These are phyloP conservation scores for Phylloscopus whistleri DNA, from an alignment of 2,113 vertebrate species.

Conservation along the genomic window DNA sequence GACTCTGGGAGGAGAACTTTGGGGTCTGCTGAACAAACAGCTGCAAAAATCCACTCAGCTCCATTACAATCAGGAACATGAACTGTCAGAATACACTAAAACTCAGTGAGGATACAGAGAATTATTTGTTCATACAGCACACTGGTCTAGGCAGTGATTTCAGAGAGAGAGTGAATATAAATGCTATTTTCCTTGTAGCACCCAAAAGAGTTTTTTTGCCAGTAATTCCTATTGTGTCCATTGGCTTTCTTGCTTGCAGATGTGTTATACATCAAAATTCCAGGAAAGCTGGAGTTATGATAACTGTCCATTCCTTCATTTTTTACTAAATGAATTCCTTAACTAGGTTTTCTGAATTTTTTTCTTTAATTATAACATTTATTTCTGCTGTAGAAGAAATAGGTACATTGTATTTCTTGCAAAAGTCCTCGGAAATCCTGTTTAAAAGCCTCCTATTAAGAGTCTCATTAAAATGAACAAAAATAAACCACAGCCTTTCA, in stretches of 20 bases:
- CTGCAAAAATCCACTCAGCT: not conserved
- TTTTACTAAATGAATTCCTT: not conserved
- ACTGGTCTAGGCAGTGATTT: not conserved
- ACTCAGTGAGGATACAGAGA: not conserved
- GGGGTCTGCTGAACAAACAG: conserved; percentile 8
- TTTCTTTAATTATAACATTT: not conserved
- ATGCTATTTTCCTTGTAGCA: not conserved
- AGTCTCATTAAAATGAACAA: not conserved
- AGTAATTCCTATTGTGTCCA: not conserved
- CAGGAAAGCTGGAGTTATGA: not conserved
- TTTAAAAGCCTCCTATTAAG: not conserved
- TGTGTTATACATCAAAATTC: not conserved
- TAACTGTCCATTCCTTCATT: not conserved
- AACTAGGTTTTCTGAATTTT: not conserved
- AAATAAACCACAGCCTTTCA: not conserved
- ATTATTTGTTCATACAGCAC: not conserved
- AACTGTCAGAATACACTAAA: conserved; percentile 13
- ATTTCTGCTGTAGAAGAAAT: not conserved
- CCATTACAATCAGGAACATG: not conserved
- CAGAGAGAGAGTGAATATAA: not conserved
- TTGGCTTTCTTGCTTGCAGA: not conserved
- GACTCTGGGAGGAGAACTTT: not conserved
- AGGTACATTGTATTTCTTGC: not conserved
- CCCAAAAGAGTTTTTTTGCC: not conserved
- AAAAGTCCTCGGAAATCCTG: not conserved